A percentile compares a stretch with the other conserved stretches of the same genome.
Evolutionary conservation across 1,140 invertebrate species (phyloP).

Genomic region (Metaphire vulgaris): DNA sequence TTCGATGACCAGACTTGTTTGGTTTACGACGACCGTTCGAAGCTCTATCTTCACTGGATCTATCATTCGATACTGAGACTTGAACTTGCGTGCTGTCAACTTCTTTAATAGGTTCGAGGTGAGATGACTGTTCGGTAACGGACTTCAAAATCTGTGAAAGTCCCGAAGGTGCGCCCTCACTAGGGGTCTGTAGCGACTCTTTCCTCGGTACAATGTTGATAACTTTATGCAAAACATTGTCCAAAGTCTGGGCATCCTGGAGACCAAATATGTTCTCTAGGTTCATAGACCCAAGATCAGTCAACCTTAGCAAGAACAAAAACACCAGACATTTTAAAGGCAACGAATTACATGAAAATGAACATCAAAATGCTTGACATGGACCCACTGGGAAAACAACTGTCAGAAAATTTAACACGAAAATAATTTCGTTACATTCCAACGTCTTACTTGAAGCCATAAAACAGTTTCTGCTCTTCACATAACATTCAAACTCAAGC

Average conservation of each 20-base stretch:
- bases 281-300: slow-evolving; percentile 51
- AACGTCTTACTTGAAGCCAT: too few species aligned
- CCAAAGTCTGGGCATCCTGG: not conserved
- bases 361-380: too few species aligned
- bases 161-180: too few species aligned
- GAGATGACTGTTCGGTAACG: not conserved
- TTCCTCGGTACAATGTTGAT: not conserved
- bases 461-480: too few species aligned
- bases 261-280: slow-evolving; percentile 10
- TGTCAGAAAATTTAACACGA: too few species aligned
- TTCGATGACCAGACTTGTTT: too few species aligned
- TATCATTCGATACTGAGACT: not conserved
- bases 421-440: too few species aligned
- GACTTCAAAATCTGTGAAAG: too few species aligned
- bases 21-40: not conserved
- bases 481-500: too few species aligned
- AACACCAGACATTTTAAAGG: too few species aligned
- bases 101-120: not conserved
- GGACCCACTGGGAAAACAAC: too few species aligned
- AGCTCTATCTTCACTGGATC: not conserved
- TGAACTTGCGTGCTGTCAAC: not conserved
- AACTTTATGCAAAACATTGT: not conserved
- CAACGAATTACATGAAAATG: too few species aligned
- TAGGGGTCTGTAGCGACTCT: not conserved
- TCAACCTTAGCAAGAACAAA: slow-evolving; percentile 39